Base-by-base conservation (phyloP, 2,113 vertebrate genomes). In the Mionectes macconnelli region DNA sequence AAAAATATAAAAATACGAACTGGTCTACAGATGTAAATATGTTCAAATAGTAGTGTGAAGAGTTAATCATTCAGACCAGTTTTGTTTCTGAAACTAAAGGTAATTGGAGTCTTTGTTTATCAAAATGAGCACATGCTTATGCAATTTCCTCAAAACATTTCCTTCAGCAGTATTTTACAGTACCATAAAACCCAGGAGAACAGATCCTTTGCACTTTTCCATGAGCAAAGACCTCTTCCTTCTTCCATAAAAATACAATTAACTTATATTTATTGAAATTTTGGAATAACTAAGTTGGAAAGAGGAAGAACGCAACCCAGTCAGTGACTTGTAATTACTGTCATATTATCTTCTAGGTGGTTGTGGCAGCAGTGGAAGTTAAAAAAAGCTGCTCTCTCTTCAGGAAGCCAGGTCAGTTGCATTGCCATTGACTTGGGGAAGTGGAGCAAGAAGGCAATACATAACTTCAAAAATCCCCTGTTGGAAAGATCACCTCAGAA, bases 401-500 rank as follows among this genome's bases (percentile, higher is more conserved):
- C 69, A 91, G 28, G 39, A 44, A 24, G 45, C 62, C 87, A 69
- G 9, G 64, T 57, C 23, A 76, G 40, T 57, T 60, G 11, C 21
- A 76, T 90, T 96, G 87, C 37, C 92, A 92, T 67, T 73, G 28
- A 74, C 44, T 70, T 45, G 37, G 42, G 64, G 70, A 59, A 67
- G 17, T 14, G 4, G 8, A 3, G 7, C 63, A 44, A 82, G 13
- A 64, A 1, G 2, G 3, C 9, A 83, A 63, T 24, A 42, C 4
- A 14, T 9, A 56, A 50, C 13, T 52, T 70, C n/a, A 80, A 76
- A 49, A 84, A 31, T 15, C 21, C 64, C 4, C 5, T 22, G 11
- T 30, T 69, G 50, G 53, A 96, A 94, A 47, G 74, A 82, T 60
- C 67, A 76, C 90, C 57, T 74, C 57, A 79, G 57, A 96, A 97